Evolutionary conservation across 2,113 vertebrate genomes (phyloP).

Genomic region (Festucalex cinctus): DNA sequence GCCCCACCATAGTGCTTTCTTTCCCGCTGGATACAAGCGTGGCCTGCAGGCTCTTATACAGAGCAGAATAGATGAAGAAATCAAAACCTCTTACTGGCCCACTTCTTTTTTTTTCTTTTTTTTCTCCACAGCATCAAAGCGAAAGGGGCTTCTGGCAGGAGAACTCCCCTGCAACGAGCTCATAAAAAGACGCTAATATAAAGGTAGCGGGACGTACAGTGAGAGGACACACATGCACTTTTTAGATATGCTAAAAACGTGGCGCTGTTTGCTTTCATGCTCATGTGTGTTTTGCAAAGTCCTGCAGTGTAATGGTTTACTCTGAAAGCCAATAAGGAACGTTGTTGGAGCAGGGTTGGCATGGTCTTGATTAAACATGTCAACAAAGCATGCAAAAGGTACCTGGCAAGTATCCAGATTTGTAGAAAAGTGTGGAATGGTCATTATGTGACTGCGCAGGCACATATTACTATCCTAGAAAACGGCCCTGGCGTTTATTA

Average conservation of each 20-base stretch:
- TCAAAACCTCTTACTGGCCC: constrained; percentile 57
- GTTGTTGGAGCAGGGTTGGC: constrained; percentile 12
- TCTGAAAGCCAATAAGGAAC: constrained; percentile 17
- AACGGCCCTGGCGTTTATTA: no score
- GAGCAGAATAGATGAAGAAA: constrained; percentile 59
- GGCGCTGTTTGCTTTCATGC: constrained; percentile 52
- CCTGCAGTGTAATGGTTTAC: constrained; percentile 41
- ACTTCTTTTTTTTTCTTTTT: constrained; percentile 39
- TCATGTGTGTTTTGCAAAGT: constrained; percentile 47
- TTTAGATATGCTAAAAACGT: constrained; percentile 27
- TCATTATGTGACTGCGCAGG: no score
- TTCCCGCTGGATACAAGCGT: constrained; percentile 9
- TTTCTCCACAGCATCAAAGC: constrained; percentile 59
- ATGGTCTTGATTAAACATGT: constrained; percentile 5
- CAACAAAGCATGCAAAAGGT: not conserved
- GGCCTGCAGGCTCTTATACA: constrained; percentile 24
- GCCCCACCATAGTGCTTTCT: constrained; percentile 12
- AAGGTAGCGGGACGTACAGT: constrained; percentile 44
- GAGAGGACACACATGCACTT: constrained; percentile 13
- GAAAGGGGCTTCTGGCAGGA: constrained; percentile 15
- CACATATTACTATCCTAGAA: no score
- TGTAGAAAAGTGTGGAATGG: not conserved
- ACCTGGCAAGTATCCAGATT: constrained; percentile 12
- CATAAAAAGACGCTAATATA: constrained; percentile 45
- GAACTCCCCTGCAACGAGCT: constrained; percentile 39